These are phyloP conservation scores for Stictocephala bisonia DNA, from an alignment of 2,888 invertebrate genomes.

Conservation along the genomic window DNA sequence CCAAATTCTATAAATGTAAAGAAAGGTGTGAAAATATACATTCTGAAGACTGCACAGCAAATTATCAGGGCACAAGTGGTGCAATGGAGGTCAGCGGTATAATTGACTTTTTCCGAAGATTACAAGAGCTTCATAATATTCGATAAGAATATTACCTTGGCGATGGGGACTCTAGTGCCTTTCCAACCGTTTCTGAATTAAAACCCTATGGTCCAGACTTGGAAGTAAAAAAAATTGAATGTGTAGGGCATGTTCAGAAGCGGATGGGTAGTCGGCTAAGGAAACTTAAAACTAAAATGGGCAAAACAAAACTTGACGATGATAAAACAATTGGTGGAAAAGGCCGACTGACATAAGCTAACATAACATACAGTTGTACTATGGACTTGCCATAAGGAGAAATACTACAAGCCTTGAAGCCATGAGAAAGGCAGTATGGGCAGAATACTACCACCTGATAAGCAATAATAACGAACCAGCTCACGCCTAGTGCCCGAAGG, in stretches of 20 bases:
- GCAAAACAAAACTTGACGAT: background rate
- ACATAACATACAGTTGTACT: background rate
- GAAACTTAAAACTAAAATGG: background rate
- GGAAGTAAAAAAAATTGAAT: constrained; percentile 3
- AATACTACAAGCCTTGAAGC: constrained; percentile 8
- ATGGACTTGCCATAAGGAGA: constrained; percentile 20
- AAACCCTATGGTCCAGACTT: too few relatives aligned
- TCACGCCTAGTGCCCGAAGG: too few relatives aligned
- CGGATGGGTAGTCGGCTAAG: constrained; percentile 1
- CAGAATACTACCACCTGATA: too few relatives aligned
- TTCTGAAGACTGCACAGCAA: constrained; percentile 25
- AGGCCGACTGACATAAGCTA: background rate
- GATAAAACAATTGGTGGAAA: constrained; percentile 3
- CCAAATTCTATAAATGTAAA: constrained; percentile 28
- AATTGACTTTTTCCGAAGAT: too few relatives aligned
- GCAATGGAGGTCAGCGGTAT: constrained; percentile 3
- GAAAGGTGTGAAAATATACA: constrained; percentile 20
- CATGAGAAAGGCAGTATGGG: constrained; percentile 6
- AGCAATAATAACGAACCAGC: too few relatives aligned
- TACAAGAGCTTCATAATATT: background rate
- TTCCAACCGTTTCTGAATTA: background rate
- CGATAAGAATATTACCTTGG: background rate
- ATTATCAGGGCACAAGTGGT: constrained; percentile 38
- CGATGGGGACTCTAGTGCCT: background rate
- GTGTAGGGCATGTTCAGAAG: constrained; percentile 10